phyloP scores from a whole-genome alignment of 2,113 vertebrate species.

The Origma solitaria region DNA sequence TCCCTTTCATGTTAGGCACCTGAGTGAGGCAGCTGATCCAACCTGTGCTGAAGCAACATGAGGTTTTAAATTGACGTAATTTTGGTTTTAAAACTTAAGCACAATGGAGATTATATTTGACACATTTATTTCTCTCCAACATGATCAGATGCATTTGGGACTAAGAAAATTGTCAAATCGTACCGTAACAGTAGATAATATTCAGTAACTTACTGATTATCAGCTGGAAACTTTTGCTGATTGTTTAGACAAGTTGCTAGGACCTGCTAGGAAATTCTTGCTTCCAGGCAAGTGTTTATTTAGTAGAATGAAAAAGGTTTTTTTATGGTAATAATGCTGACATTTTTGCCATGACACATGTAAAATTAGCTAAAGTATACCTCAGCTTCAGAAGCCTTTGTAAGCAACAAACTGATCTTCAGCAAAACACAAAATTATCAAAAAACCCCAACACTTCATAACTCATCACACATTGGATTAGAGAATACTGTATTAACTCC shows the following conservation, averaged over 20 bases:
- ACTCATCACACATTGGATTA: neutral
- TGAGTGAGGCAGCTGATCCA: neutral
- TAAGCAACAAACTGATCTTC: neutral
- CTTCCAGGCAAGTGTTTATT: neutral
- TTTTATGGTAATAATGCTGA: neutral
- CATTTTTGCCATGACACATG: neutral
- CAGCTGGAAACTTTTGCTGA: neutral
- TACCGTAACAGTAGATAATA: neutral
- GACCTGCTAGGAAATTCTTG: neutral
- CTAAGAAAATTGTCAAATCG: neutral
- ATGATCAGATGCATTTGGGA: fast-evolving
- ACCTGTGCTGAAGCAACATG: neutral
- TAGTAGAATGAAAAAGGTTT: neutral
- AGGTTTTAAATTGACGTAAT: fast-evolving
- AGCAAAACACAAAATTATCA: neutral
- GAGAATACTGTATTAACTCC: neutral
- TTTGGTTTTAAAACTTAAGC: neutral
- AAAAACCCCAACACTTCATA: fast-evolving
- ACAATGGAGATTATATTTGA: neutral
- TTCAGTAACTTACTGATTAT: neutral
- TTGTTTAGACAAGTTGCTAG: neutral
- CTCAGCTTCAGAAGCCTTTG: neutral
- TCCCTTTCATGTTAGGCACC: neutral
- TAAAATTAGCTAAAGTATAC: neutral
- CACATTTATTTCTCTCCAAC: fast-evolving